Evolutionary conservation across 2,113 vertebrate genomes (phyloP).

Genomic region (Motacilla alba): DNA sequence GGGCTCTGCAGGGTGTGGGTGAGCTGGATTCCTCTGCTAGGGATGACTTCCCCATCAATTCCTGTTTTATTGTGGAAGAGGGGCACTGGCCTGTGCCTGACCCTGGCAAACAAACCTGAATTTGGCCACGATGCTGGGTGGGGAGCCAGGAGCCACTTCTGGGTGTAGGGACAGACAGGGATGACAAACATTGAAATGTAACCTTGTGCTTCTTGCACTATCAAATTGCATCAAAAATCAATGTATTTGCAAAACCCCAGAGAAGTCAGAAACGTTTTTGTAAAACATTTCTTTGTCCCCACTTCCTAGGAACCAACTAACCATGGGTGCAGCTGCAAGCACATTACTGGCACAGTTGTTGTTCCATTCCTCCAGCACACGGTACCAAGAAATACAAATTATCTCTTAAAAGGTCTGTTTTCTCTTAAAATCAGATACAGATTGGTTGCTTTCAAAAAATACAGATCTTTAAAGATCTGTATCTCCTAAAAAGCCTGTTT

Average conservation of each 20-base stretch:
- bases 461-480: too few relatives aligned
- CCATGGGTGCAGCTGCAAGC: neutral
- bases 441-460: too few relatives aligned
- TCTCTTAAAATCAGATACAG: too few relatives aligned
- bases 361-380: neutral
- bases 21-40: neutral
- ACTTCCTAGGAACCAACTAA: neutral
- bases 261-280: neutral
- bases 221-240: neutral
- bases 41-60: too few relatives aligned
- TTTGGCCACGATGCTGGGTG: fast-evolving
- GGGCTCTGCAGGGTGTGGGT: neutral
- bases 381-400: neutral
- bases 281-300: neutral
- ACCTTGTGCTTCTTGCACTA: neutral
- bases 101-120: neutral
- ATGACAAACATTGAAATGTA: neutral
- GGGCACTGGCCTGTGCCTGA: too few relatives aligned
- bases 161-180: neutral
- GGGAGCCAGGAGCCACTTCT: neutral
- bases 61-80: neutral
- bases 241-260: neutral
- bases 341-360: neutral
- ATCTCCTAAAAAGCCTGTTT: neutral
- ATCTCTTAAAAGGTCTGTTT: neutral